Evolutionary conservation across 2,888 invertebrate genomes (phyloP), one percentile per base, ranked within the genome.

Genomic region (Spilosoma lubricipeda): DNA sequence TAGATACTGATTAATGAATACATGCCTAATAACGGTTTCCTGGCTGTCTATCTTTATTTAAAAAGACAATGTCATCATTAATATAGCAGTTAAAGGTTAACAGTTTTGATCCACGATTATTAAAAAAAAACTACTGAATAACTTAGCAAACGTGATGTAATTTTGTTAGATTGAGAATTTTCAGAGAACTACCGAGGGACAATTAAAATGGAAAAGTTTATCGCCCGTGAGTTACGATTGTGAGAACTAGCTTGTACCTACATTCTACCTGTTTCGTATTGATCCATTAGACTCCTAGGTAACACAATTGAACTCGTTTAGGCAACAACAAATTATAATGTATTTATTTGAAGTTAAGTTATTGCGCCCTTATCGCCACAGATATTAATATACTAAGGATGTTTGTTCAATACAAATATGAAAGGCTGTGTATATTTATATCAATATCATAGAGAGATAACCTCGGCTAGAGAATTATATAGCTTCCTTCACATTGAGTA

Each of bases 261-360:
- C 77, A 77, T 74, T 67, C 70, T 73, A 77, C 79, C 80, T 81
- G 78, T 80, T 72, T 82, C 74, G 75, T 87, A 89, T 89, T 80
- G 88, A 88, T 88, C 86, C 81, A 72, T 75, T 79, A 78, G 78
- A 74, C 80, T 81, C 74, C 76, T 85, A 75, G 77, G 75, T 72
- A 77, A 30, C 71, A 74, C 67, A 75, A 74, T 73, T 68, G 65
- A 74, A 75, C 75, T 73, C 59, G 71, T 74, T 67, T 71, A 77
- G 68, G 78, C 68, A 74, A 45, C 45, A 45, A 45, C n/a, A 0
- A 45, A 45, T 15, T 15, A 15, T 3, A 45, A 15, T 15, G 0
- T 15, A 45, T 66, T 76, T 8, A 36, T 36, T 5, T 39, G n/a
- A 71, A 73, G 72, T 77, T 72, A 70, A 20, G 63, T 69, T 45